Evolutionary conservation across 1,140 invertebrate genomes (phyloP).

Genomic region (Eupeodes corollae): DNA sequence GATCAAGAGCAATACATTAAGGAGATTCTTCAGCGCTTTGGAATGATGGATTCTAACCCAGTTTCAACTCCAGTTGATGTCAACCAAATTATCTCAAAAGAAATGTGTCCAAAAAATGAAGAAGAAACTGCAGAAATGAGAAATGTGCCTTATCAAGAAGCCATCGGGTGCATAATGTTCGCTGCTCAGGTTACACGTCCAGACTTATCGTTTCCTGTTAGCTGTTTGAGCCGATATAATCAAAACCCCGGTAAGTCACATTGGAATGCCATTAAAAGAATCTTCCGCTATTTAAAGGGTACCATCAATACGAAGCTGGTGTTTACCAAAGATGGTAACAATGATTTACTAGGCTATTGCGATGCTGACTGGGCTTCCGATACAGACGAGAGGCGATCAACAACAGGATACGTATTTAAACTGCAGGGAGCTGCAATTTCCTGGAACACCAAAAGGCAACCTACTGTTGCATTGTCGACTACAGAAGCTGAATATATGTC

Average conservation of each 20-base stretch:
- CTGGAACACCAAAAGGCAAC: constrained; percentile 3
- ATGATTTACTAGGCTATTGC: not conserved
- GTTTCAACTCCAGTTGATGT: constrained; percentile 16
- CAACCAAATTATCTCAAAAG: constrained; percentile 9
- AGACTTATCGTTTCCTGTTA: constrained; percentile 2
- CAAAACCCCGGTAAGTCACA: constrained; percentile 1
- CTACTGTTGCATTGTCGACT: constrained; percentile 2
- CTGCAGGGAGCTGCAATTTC: not conserved
- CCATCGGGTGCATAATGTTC: constrained; percentile 21
- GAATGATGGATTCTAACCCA: constrained; percentile 21
- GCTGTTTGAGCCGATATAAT: not conserved
- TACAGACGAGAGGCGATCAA: not conserved
- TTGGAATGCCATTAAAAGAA: constrained; percentile 1
- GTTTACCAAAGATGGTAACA: not conserved
- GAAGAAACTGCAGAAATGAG: constrained; percentile 11
- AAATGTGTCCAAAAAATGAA: constrained; percentile 32
- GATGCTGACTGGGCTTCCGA: constrained; percentile 3
- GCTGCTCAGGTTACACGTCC: constrained; percentile 16
- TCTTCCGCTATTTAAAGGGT: constrained; percentile 5
- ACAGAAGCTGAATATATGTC: constrained; percentile 6
- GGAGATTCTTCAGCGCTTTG: constrained; percentile 16
- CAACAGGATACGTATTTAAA: constrained; percentile 3
- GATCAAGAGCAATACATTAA: constrained; percentile 9
- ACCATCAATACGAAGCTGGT: constrained; percentile 1
- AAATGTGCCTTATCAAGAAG: constrained; percentile 22